Evolutionary conservation across 1,140 invertebrate genomes (phyloP).

Genomic region (Aplysia californica): DNA sequence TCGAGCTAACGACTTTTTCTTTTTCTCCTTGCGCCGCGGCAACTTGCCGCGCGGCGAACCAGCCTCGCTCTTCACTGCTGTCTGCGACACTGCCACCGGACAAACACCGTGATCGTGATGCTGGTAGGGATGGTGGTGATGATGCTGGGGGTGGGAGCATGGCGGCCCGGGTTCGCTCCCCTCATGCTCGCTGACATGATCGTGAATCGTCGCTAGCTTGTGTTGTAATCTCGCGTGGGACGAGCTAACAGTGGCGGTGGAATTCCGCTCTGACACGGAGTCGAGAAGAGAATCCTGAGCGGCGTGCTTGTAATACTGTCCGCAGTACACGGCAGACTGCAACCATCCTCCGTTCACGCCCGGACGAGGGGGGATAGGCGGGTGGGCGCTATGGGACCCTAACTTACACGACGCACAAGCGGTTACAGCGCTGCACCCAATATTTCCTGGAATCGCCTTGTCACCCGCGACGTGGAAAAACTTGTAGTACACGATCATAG

Average conservation of each 20-base stretch:
- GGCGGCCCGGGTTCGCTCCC: neutral
- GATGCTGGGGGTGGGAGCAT: too few relatives aligned
- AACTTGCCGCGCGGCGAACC: neutral
- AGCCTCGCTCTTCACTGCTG: neutral
- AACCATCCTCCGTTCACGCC: conserved; percentile 48
- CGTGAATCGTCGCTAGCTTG: neutral
- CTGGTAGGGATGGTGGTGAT: too few relatives aligned
- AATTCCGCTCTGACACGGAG: conserved; percentile 35
- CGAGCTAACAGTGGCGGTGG: conserved; percentile 16
- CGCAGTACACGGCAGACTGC: conserved; percentile 40
- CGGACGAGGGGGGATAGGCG: conserved; percentile 20
- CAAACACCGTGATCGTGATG: too few relatives aligned
- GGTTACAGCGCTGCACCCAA: neutral
- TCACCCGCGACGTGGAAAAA: conserved; percentile 74
- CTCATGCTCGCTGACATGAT: neutral
- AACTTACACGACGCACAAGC: neutral
- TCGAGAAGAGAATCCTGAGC: conserved; percentile 51
- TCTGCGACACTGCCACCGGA: neutral
- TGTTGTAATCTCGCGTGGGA: neutral
- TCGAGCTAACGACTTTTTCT: neutral
- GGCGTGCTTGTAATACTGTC: conserved; percentile 51
- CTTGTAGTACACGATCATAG: conserved; percentile 87
- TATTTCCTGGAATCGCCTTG: neutral
- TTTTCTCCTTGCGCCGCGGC: neutral
- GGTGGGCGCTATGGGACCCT: neutral